Evolutionary conservation across 30 jellyfish, hydroid and myxozoan genomes (phyloP).

Genomic region (Nemopilema nomurai): DNA sequence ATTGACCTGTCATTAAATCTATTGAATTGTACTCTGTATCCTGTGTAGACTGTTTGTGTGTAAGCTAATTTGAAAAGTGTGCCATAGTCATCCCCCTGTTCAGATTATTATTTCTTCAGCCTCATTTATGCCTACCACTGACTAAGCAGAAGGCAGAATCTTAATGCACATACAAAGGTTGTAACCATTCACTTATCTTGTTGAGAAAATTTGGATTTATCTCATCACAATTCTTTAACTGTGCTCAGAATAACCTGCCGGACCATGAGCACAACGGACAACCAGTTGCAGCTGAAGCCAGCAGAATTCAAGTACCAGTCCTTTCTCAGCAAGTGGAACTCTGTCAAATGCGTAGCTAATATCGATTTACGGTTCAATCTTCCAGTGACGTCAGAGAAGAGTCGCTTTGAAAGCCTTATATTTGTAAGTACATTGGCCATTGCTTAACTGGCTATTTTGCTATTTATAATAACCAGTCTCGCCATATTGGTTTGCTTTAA

Average conservation of each 20-base stretch:
- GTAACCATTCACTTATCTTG: too few relatives aligned
- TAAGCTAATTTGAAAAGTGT: too few relatives aligned
- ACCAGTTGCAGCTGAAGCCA: slow-evolving; percentile 70
- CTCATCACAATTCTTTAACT: neutral
- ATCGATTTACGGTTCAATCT: slow-evolving; percentile 64
- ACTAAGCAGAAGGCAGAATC: too few relatives aligned
- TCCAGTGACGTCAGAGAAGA: slow-evolving; percentile 78
- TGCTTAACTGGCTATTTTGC: neutral
- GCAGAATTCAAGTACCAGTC: slow-evolving; percentile 78
- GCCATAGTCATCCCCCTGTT: too few relatives aligned
- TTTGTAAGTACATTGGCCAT: slow-evolving; percentile 21
- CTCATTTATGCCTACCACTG: too few relatives aligned
- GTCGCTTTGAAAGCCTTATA: slow-evolving; percentile 60
- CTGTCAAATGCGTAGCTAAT: slow-evolving; percentile 66
- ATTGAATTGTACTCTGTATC: too few relatives aligned
- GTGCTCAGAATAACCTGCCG: slow-evolving; percentile 69
- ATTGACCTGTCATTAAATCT: too few relatives aligned
- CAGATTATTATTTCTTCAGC: too few relatives aligned
- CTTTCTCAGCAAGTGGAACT: slow-evolving; percentile 76
- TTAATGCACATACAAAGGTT: too few relatives aligned
- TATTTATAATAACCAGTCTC: neutral
- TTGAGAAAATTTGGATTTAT: too few relatives aligned
- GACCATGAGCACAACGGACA: slow-evolving; percentile 61
- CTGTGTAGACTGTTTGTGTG: too few relatives aligned
- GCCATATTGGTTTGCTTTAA: neutral